Conservation (phyloP, 30 jellyfish, hydroid and myxozoan genomes). For the Phacellophora camtschatica region DNA sequence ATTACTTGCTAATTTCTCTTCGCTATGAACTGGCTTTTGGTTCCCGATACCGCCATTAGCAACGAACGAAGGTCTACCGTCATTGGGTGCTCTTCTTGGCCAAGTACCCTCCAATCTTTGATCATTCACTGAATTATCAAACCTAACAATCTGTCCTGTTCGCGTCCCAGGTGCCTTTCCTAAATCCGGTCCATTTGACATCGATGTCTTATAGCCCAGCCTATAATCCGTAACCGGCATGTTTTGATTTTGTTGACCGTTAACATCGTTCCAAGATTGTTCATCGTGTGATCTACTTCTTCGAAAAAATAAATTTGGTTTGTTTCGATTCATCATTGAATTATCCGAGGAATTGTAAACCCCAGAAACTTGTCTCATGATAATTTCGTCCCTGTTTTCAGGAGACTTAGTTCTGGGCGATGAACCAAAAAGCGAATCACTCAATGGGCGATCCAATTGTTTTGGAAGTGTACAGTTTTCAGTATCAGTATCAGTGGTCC, state of each 20-base stretch:
- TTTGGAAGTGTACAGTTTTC: background rate
- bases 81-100: background rate
- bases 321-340: background rate
- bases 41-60: background rate
- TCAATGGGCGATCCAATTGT: background rate
- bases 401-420: constrained; percentile 39
- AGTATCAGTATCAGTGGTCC: too few relatives aligned
- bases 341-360: background rate
- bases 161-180: background rate
- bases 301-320: constrained; percentile 10
- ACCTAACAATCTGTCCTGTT: constrained; percentile 18
- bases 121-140: background rate
- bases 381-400: background rate
- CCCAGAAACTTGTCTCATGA: constrained; percentile 33
- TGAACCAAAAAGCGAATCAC: constrained; percentile 51
- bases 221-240: background rate
- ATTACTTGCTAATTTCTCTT: constrained; percentile 15
- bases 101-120: background rate
- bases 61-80: background rate
- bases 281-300: constrained; percentile 46
- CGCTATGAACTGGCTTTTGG: background rate
- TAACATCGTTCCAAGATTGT: constrained; percentile 21
- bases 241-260: constrained; percentile 10
- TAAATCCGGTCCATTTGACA: background rate
- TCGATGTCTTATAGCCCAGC: background rate